Percentiles rank a stretch among this genome's conserved stretches.
Evolutionary conservation across 1,140 invertebrate species (phyloP).

Genomic region (Euwallacea similis): DNA sequence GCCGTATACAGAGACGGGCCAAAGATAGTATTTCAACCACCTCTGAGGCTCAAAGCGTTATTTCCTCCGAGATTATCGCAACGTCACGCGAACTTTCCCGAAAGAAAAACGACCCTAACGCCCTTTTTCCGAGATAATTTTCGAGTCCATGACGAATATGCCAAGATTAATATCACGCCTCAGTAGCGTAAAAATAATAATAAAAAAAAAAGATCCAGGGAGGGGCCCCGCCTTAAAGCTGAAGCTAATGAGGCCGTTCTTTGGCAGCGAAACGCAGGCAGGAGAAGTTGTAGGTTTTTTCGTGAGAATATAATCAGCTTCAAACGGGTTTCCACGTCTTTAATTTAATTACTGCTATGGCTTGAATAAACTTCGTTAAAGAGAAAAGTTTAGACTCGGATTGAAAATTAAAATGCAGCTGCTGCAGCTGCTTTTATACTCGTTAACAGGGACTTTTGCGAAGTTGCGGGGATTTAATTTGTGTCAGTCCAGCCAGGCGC

Average conservation of each 20-base stretch:
- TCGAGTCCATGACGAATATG: not conserved
- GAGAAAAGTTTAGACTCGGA: not conserved
- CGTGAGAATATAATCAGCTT: not conserved
- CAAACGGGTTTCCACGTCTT: constrained; percentile 3
- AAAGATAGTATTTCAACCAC: constrained; percentile 1
- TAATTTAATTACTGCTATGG: constrained; percentile 3
- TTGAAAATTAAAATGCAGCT: constrained; percentile 16
- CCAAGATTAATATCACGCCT: not conserved
- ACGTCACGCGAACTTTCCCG: not conserved
- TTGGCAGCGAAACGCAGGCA: too few species aligned
- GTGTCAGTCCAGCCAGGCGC: constrained; percentile 12
- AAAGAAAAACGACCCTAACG: not conserved
- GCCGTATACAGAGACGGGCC: not conserved
- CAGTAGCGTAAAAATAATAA: not conserved
- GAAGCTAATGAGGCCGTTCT: too few species aligned
- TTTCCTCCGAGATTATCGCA: constrained; percentile 6
- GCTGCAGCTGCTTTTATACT: constrained; percentile 15
- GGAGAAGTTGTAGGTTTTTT: too few species aligned
- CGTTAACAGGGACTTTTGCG: constrained; percentile 14
- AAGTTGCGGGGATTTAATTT: constrained; percentile 10
- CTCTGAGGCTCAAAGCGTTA: not conserved
- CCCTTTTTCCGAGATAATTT: not conserved
- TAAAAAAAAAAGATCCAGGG: too few species aligned
- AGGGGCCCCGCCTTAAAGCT: too few species aligned
- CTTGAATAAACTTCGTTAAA: constrained; percentile 15